Evolutionary conservation across 2,888 invertebrate species (phyloP).

Genomic region (Calliphora vomitoria): DNA sequence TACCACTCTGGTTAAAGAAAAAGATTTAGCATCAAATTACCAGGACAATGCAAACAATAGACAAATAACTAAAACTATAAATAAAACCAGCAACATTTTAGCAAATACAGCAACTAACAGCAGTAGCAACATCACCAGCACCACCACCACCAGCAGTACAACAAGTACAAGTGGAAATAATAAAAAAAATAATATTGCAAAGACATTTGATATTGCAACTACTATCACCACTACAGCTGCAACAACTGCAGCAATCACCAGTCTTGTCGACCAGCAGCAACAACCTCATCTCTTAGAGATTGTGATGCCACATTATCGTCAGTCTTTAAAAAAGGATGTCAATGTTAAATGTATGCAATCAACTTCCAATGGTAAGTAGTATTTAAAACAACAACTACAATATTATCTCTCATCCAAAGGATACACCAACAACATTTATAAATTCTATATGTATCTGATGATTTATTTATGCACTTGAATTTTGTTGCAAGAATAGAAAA

Average conservation of each 20-base stretch:
- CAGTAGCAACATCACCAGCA: neutral
- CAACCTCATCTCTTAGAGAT: constrained; percentile 6
- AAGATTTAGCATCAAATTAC: constrained; percentile 72
- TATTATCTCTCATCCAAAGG: neutral
- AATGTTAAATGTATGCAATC: constrained; percentile 66
- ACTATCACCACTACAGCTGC: constrained; percentile 1
- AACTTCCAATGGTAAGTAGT: constrained; percentile 65
- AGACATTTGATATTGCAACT: constrained; percentile 50
- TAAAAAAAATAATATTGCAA: constrained; percentile 52
- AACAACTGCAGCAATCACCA: constrained; percentile 19
- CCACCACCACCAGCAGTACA: neutral
- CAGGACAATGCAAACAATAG: constrained; percentile 67
- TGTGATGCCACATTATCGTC: constrained; percentile 37
- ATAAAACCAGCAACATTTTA: constrained; percentile 59
- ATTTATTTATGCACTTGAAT: constrained; percentile 37
- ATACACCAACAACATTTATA: neutral
- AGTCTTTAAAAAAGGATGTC: constrained; percentile 53
- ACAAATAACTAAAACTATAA: constrained; percentile 54
- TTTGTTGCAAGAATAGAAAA: neutral
- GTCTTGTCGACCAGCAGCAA: constrained; percentile 20
- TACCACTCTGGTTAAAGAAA: constrained; percentile 57
- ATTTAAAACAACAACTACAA: constrained; percentile 23
- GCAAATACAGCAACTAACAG: neutral
- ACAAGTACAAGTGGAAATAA: constrained; percentile 27
- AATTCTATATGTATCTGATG: neutral